Conservation (phyloP, 2,888 invertebrate species). For the Rotaria socialis region DNA sequence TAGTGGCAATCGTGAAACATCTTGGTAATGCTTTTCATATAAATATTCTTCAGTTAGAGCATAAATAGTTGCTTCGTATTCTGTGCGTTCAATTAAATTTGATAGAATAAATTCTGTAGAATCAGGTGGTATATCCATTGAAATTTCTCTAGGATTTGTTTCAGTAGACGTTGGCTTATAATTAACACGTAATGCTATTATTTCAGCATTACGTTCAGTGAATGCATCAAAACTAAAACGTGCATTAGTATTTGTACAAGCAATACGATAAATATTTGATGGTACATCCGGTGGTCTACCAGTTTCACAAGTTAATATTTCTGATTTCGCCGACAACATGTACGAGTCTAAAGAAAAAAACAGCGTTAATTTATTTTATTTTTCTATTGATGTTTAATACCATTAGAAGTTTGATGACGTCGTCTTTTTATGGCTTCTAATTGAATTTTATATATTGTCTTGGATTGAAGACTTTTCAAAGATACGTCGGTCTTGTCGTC, state of each 20-base stretch:
- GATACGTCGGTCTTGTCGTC: constrained; percentile 48
- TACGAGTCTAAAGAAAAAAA: constrained; percentile 49
- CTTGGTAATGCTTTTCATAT: constrained; percentile 53
- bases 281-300: constrained; percentile 57
- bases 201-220: constrained; percentile 55
- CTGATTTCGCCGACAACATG: constrained; percentile 56
- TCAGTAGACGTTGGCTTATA: neutral
- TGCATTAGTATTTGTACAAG: constrained; percentile 56
- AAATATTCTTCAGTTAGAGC: constrained; percentile 59
- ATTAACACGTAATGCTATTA: constrained; percentile 51
- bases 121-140: constrained; percentile 55
- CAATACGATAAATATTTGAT: constrained; percentile 54
- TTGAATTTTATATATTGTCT: constrained; percentile 56
- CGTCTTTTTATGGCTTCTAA: constrained; percentile 57
- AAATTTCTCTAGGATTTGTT: neutral
- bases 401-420: constrained; percentile 52
- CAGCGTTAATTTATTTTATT: neutral
- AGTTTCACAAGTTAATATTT: constrained; percentile 54
- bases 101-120: constrained; percentile 52
- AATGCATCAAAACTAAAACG: constrained; percentile 58
- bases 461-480: constrained; percentile 54
- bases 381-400: neutral
- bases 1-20: constrained; percentile 51
- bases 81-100: constrained; percentile 55
- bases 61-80: constrained; percentile 56